Evolutionary conservation across 2,113 vertebrate species (phyloP).

Genomic region (Nannobrachium achirus): DNA sequence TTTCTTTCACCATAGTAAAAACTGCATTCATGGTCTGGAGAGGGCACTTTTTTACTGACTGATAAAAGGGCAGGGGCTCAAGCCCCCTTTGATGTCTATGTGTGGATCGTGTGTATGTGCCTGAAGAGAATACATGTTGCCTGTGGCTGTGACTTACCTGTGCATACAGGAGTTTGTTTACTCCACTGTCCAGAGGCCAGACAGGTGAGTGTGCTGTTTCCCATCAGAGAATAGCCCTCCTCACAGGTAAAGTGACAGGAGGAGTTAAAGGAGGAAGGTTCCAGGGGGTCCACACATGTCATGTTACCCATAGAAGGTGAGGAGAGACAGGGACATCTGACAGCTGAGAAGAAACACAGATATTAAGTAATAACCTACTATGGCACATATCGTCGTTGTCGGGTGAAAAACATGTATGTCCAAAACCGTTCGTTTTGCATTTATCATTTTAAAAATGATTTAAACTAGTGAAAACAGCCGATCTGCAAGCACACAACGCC

Average conservation of each 20-base stretch:
- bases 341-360: conserved; percentile 43
- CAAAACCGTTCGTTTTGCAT: too few species aligned
- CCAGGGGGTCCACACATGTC: conserved; percentile 47
- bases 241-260: conserved; percentile 70
- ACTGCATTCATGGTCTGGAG: too few species aligned
- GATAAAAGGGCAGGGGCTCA: too few species aligned
- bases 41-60: too few species aligned
- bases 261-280: conserved; percentile 54
- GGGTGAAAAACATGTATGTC: too few species aligned
- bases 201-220: conserved; percentile 42
- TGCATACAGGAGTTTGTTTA: conserved; percentile 40
- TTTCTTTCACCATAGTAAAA: too few species aligned
- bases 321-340: conserved; percentile 41
- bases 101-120: too few species aligned
- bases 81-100: too few species aligned
- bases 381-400: too few species aligned
- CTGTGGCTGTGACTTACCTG: conserved; percentile 43
- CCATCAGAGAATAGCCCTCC: conserved; percentile 65
- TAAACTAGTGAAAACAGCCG: too few species aligned
- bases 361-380: not conserved
- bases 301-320: conserved; percentile 43
- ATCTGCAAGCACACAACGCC: too few species aligned
- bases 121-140: not conserved
- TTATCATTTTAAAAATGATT: too few species aligned
- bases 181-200: conserved; percentile 58